phyloP scores from a whole-genome alignment of 1,140 invertebrate genomes.

The Augochlora pura region DNA sequence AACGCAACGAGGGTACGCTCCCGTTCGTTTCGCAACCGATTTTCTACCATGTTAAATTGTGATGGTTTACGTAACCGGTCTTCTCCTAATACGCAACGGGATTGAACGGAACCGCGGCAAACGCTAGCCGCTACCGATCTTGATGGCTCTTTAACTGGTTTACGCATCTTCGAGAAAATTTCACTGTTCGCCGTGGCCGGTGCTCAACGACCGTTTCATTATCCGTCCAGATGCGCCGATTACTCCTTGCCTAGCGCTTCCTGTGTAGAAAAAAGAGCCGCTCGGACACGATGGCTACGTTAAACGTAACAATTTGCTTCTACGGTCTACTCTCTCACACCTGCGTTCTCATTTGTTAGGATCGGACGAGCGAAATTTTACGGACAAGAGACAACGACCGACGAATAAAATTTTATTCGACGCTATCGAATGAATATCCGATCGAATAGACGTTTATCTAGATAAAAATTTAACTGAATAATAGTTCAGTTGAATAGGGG shows the following conservation, averaged over 20 bases:
- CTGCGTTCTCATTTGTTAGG: background rate
- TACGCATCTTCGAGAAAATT: constrained; percentile 7
- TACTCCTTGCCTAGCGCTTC: constrained; percentile 3
- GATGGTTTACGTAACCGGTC: constrained; percentile 12
- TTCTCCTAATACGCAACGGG: background rate
- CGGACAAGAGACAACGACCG: too few relatives aligned
- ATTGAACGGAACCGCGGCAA: background rate
- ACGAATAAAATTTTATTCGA: too few relatives aligned
- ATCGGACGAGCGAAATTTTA: too few relatives aligned
- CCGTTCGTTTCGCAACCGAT: constrained; percentile 20
- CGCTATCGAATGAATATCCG: too few relatives aligned
- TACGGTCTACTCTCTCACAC: background rate
- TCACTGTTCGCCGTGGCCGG: background rate
- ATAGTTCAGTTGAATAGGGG: too few relatives aligned
- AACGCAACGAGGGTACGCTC: background rate
- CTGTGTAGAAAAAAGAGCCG: background rate
- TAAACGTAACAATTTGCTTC: background rate
- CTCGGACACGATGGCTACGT: background rate
- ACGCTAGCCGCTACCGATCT: background rate
- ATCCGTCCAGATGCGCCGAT: background rate
- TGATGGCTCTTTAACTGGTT: background rate
- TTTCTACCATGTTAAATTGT: constrained; percentile 30
- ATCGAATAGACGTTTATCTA: too few relatives aligned
- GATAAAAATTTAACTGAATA: too few relatives aligned
- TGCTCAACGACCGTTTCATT: constrained; percentile 21